Conservation (phyloP, 30 jellyfish, hydroid and myxozoan genomes). For the Clytia hemisphaerica region DNA sequence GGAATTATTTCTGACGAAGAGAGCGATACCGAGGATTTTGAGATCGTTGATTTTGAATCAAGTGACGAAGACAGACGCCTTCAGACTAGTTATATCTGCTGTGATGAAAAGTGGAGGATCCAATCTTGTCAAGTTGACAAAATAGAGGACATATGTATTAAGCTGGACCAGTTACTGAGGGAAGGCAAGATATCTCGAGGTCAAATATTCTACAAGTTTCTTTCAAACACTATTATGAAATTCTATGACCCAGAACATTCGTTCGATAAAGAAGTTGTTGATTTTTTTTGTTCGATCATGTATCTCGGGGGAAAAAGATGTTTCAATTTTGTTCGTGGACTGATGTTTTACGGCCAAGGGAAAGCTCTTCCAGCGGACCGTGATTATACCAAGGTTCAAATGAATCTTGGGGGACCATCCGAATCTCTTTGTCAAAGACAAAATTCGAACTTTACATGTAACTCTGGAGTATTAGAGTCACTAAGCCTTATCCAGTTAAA, state of each 20-base stretch:
- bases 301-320: conserved; percentile 33
- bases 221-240: conserved; percentile 4
- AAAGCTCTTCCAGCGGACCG: not conserved
- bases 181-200: conserved; percentile 2
- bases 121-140: no score
- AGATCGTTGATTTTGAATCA: no score
- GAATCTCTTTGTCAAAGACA: conserved; percentile 16
- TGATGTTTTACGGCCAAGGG: conserved; percentile 21
- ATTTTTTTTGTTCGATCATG: not conserved
- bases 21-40: no score
- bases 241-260: conserved; percentile 12
- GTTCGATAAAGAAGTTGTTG: conserved; percentile 30
- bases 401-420: conserved; percentile 41
- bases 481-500: conserved; percentile 21
- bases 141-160: conserved; percentile 11
- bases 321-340: conserved; percentile 6
- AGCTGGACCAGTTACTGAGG: not conserved
- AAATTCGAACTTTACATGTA: conserved; percentile 10
- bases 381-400: conserved; percentile 1
- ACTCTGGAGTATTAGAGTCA: conserved; percentile 10
- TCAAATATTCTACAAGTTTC: conserved; percentile 24
- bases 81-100: no score
- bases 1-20: no score
- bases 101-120: no score
- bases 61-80: no score